Base-by-base conservation (phyloP, 2,113 vertebrate species). In the Sapajus apella region DNA sequence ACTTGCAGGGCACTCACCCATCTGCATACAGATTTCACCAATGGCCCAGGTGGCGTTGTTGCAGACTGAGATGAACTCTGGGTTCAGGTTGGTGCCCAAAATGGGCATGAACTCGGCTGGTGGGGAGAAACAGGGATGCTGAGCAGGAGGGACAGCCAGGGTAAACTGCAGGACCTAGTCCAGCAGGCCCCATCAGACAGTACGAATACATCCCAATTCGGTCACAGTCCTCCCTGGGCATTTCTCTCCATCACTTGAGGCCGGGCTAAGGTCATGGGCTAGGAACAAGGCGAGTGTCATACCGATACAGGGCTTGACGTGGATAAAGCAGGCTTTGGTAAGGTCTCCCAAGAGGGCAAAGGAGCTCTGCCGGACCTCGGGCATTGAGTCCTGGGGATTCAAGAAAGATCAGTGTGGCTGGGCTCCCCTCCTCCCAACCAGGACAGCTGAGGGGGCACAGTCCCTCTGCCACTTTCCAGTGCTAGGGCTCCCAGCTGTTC, bases 1-100 rank as follows among this genome's bases (percentile, higher is more conserved):
- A 66, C 32, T 11, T 47, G 27, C 8, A 50, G 77, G 52, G 14
- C 55, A 97, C 98, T 99, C 96, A 99, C 99, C 99, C 99, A 99
- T 99, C 98, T 99, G 99, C 99, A 99, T 99, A 96, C 99, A 99
- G 98, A 99, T 99, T 98, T 99, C 99, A 4, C 99, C 99, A 0
- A 99, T 99, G 97, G 99, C 99, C 99, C 99, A 99, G 73, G 99
- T 99, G 0, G 99, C 99, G 16, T 99, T 99, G 98, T 99, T 99
- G 97, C 99, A 99, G 30, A 99, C 99, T 0, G 99, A 99, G 98
- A 99, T 99, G 97, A 99, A 99, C 96, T 99, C 99, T 0, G 99
- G 99, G 98, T 99, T 99, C 94, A 99, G 98, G 98, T 99, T 99
- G 92, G 99, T 99, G 93, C 99, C 99, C n/a, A 99, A 98, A 96